Evolutionary conservation across 2,888 invertebrate species (phyloP).

Genomic region (Disparrhopalites patrizii): DNA sequence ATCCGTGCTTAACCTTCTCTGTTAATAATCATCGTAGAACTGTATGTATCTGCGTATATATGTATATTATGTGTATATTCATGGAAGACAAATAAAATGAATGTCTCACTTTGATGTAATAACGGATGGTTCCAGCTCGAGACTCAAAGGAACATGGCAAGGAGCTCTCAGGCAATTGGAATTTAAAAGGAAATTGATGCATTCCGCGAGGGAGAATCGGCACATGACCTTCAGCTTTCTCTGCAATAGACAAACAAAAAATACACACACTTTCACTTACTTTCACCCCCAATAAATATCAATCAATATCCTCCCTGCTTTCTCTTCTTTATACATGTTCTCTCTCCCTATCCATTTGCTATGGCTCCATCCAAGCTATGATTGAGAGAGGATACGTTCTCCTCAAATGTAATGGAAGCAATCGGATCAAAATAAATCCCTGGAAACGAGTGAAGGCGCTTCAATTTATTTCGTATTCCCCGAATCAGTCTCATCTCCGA

Average conservation of each 20-base stretch:
- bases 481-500: too few species aligned
- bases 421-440: too few species aligned
- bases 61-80: neutral
- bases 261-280: neutral
- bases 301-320: neutral
- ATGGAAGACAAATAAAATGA: neutral
- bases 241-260: constrained; percentile 49
- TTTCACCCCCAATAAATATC: neutral
- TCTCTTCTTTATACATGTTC: neutral
- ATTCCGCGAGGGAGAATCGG: constrained; percentile 67
- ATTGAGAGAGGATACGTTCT: too few species aligned
- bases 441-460: too few species aligned
- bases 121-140: constrained; percentile 67
- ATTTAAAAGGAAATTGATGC: constrained; percentile 65
- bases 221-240: constrained; percentile 59
- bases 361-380: too few species aligned
- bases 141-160: constrained; percentile 74
- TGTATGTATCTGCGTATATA: neutral
- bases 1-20: too few species aligned
- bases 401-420: too few species aligned
- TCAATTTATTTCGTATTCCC: too few species aligned
- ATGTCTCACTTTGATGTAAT: constrained; percentile 62
- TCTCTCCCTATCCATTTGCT: neutral
- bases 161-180: constrained; percentile 67
- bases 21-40: neutral